These are phyloP conservation scores for Tetramorium bicarinatum DNA, from an alignment of 2,888 invertebrate genomes.

Conservation along the genomic window DNA sequence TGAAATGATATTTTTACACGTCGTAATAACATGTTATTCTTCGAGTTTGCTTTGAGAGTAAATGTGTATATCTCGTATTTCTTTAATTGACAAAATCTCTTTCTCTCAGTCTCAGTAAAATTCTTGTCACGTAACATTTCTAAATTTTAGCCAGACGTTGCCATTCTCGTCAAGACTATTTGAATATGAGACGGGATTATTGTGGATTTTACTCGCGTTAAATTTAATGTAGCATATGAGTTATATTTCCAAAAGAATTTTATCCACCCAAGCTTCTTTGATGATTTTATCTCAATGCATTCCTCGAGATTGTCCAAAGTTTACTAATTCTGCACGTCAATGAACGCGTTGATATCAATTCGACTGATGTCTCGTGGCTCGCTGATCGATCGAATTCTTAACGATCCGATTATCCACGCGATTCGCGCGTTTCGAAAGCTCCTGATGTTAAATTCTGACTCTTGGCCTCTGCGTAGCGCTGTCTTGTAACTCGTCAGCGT, in stretches of 20 bases:
- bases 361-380: conserved; percentile 23
- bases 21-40: conserved; percentile 24
- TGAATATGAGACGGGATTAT: conserved; percentile 69
- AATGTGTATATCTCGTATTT: not conserved
- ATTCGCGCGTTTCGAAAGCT: conserved; percentile 79
- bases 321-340: not conserved
- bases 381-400: conserved; percentile 69
- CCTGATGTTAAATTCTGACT: conserved; percentile 80
- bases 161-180: conserved; percentile 11
- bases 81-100: not conserved
- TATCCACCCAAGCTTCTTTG: conserved; percentile 6
- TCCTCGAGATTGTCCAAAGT: not conserved
- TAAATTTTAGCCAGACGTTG: not conserved
- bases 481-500: conserved; percentile 78
- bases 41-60: not conserved
- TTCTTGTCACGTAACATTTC: not conserved
- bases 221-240: conserved; percentile 69
- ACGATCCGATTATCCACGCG: conserved; percentile 75
- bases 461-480: conserved; percentile 80
- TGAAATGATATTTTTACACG: conserved; percentile 5
- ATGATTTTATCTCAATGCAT: conserved; percentile 7
- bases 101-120: not conserved
- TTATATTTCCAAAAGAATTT: conserved; percentile 66
- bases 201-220: conserved; percentile 78
- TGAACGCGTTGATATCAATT: not conserved